Percentiles rank a stretch among this genome's conserved stretches.
phyloP scores from a whole-genome alignment of 2,113 vertebrate species.

The Chamaea fasciata region DNA sequence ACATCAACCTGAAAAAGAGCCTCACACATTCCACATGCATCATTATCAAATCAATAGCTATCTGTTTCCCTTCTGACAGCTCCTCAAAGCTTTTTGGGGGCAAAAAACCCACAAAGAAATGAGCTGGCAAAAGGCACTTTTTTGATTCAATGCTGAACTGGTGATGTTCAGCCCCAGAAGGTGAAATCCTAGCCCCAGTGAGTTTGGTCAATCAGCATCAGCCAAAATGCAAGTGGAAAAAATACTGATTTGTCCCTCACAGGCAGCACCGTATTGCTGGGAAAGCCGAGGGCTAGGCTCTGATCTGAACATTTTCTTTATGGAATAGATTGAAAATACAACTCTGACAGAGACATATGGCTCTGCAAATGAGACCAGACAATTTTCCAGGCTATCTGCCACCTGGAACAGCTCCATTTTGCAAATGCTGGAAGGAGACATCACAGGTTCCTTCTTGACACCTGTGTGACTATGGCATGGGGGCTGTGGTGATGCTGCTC shows the following conservation, averaged over 20 bases:
- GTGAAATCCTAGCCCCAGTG: background rate
- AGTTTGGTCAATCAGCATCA: background rate
- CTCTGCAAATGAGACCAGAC: conserved; percentile 6
- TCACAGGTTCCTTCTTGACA: background rate
- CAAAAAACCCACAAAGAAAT: background rate
- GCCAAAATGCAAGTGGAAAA: background rate
- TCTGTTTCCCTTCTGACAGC: background rate
- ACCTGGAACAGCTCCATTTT: conserved; percentile 23
- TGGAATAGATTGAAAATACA: background rate
- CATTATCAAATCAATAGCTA: background rate
- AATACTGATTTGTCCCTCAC: background rate
- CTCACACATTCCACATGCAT: background rate
- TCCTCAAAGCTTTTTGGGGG: background rate
- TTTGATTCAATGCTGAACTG: background rate
- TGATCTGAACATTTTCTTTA: background rate
- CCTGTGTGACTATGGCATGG: accelerated
- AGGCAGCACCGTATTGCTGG: background rate
- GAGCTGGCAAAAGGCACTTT: background rate
- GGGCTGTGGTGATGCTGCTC: background rate
- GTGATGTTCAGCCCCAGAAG: background rate
- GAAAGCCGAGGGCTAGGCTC: background rate
- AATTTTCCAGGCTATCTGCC: conserved; percentile 38
- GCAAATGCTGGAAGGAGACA: background rate
- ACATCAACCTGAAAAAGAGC: background rate
- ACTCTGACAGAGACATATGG: background rate